Conservation (phyloP, 2,888 invertebrate genomes). For the Caenorhabditis sp. region DNA sequence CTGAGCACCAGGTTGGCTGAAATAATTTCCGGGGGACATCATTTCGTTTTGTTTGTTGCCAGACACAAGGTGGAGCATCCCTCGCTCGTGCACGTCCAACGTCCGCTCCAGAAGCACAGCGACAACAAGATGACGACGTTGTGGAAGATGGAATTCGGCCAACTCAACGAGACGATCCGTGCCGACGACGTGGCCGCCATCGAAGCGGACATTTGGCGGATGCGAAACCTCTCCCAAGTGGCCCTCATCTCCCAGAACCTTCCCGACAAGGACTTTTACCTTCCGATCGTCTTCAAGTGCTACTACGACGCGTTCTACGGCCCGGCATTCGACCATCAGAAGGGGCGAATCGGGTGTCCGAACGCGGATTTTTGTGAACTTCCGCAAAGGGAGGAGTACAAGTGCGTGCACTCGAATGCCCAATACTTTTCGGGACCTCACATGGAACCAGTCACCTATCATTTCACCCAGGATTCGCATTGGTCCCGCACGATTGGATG, state of each 20-base stretch:
- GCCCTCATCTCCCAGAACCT: slow-evolving; percentile 6
- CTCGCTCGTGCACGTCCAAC: slow-evolving; percentile 41
- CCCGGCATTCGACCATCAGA: slow-evolving; percentile 7
- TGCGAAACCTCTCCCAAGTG: slow-evolving; percentile 16
- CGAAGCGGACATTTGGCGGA: slow-evolving; percentile 29
- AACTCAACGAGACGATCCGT: slow-evolving; percentile 40
- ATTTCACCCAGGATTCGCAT: not conserved
- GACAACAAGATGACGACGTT: slow-evolving; percentile 30
- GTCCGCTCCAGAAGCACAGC: slow-evolving; percentile 43
- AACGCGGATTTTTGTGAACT: slow-evolving; percentile 48
- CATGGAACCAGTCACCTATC: slow-evolving; percentile 46
- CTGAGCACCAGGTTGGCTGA: slow-evolving; percentile 3
- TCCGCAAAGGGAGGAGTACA: slow-evolving; percentile 38
- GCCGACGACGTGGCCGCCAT: slow-evolving; percentile 16
- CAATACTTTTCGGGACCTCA: slow-evolving; percentile 40
- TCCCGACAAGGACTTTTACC: slow-evolving; percentile 37
- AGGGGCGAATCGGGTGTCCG: slow-evolving; percentile 8
- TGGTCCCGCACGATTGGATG: slow-evolving; percentile 23
- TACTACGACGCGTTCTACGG: slow-evolving; percentile 50
- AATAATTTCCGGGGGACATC: not conserved
- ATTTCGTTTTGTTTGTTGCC: not conserved
- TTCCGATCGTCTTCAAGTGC: slow-evolving; percentile 47
- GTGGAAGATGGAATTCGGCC: slow-evolving; percentile 48
- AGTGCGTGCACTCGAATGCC: slow-evolving; percentile 48
- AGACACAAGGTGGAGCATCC: slow-evolving; percentile 21